Evolutionary conservation across 2,888 invertebrate species (phyloP), one percentile per base, ranked within the genome.

Genomic region (Clanis bilineata): DNA sequence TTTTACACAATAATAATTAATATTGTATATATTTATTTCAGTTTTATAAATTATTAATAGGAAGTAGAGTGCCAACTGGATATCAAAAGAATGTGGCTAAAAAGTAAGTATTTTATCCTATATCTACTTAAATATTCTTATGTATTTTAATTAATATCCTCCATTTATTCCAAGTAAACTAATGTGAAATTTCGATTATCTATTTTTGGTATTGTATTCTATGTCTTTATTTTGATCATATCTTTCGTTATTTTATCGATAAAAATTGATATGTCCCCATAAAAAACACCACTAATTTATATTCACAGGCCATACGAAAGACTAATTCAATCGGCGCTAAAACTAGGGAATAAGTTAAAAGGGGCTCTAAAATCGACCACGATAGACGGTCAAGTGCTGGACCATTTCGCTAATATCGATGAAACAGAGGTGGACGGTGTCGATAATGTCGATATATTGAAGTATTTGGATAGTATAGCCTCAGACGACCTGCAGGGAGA

Each of bases 1-100:
- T n/a, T n/a, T n/a, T n/a, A n/a, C n/a, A n/a, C n/a, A n/a, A n/a
- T n/a, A n/a, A n/a, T n/a, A n/a, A n/a, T n/a, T n/a, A n/a, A n/a
- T n/a, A n/a, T n/a, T 63, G 12, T 55, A 61, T 59, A 60, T 43
- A 25, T 64, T 70, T 64, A 62, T 86, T 93, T 71, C 90, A 96
- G 96, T 95, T 96, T 80, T 96, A 96, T 79, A 94, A 93, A 70
- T 89, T 95, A 76, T 85, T 96, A 41, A 94, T 95, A 74, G 96
- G 96, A 10, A 93, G 94, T 51, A 93, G 95, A 74, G 86, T 93
- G 62, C 92, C 94, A 0, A 90, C 92, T 10, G 92, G 92, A 39
- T 93, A 92, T 72, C 86, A 90, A 22, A 95, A 94, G 73, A 82
- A 91, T 57, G 84, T 93, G 72, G 85, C 86, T 9, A 93, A 91